Base-by-base conservation (phyloP, 2,888 invertebrate species). In the Punctoribates punctum region DNA sequence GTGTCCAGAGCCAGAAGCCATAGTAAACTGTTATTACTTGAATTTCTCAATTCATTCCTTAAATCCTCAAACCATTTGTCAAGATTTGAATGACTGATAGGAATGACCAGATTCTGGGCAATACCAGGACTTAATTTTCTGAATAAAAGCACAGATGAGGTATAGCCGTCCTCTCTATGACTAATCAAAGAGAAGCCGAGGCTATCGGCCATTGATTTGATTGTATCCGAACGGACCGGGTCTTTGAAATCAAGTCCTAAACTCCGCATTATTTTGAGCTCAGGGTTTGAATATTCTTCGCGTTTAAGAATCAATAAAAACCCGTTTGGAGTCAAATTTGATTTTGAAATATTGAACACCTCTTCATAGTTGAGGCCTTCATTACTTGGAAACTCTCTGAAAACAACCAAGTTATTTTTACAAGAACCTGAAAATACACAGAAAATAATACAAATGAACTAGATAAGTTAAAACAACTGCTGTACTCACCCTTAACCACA, bases 11-110 rank as follows among this genome's bases (percentile, higher is more conserved):
- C 81, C 15, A 82, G 80, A 62, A 87, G 79, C 86, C 86, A 86
- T 42, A 86, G 25, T 15, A 62, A 15, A 57, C 17, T 62, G 13
- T 62, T 29, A 80, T 89, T 88, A 4, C 80, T 77, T 34, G 84
- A 83, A 88, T 73, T 88, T 78, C 88, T 88, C 83, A 96, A 82
- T 0, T 90, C 89, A 0, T 86, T 87, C 83, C 94, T 94, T 54
- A 96, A 85, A 13, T 86, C 85, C 72, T 92, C 91, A 73, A 96
- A 88, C 95, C 96, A 96, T 15, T 46, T 51, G 6, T 34, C 73
- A 8, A 77, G 75, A 1, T 54, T 23, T 17, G 67, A 65, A 20
- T 77, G 77, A 5, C 65, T 70, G 15, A 80, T 46, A 0, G 34
- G 60, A 20, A 80, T 54, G 20, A 76, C n/a, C 25, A 78, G 79